phyloP scores from a whole-genome alignment of 2,113 vertebrate genomes.

The Megalops atlanticus region DNA sequence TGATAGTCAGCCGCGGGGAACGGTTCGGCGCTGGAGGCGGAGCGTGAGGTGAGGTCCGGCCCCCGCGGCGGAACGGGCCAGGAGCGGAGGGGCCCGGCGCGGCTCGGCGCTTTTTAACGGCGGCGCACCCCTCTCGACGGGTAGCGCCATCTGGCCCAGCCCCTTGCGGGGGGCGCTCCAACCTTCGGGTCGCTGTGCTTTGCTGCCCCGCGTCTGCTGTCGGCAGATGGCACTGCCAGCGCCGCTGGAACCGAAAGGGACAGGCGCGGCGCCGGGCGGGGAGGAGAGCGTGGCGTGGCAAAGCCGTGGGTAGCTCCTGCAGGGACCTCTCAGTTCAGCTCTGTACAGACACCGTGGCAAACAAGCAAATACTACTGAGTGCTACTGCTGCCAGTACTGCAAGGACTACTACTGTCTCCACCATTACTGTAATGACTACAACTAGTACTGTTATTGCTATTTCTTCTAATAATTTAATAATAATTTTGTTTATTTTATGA shows the following conservation, averaged over 20 bases:
- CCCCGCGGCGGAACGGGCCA: constrained; percentile 15
- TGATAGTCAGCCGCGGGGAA: background rate
- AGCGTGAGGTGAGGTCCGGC: constrained; percentile 7
- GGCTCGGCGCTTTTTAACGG: constrained; percentile 68
- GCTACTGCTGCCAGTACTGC: background rate
- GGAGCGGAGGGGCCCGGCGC: constrained; percentile 40
- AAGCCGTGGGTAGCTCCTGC: constrained; percentile 59
- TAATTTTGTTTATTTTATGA: background rate
- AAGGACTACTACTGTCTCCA: background rate
- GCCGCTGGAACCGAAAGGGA: constrained; percentile 51
- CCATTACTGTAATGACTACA: background rate
- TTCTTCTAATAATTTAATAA: background rate
- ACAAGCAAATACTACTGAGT: background rate
- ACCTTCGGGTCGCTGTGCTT: constrained; percentile 71
- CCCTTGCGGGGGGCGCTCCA: constrained; percentile 62
- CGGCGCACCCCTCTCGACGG: constrained; percentile 73
- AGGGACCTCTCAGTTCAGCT: too few species aligned
- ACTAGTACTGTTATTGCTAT: background rate
- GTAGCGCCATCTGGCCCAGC: constrained; percentile 72
- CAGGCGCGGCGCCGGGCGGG: background rate
- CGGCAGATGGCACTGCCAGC: constrained; percentile 72
- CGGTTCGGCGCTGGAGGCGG: background rate
- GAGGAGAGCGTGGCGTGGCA: constrained; percentile 57
- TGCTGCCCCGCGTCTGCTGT: constrained; percentile 74
- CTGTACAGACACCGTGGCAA: background rate